phyloP scores from a whole-genome alignment of 1,140 invertebrate species.

The Delia radicum region DNA sequence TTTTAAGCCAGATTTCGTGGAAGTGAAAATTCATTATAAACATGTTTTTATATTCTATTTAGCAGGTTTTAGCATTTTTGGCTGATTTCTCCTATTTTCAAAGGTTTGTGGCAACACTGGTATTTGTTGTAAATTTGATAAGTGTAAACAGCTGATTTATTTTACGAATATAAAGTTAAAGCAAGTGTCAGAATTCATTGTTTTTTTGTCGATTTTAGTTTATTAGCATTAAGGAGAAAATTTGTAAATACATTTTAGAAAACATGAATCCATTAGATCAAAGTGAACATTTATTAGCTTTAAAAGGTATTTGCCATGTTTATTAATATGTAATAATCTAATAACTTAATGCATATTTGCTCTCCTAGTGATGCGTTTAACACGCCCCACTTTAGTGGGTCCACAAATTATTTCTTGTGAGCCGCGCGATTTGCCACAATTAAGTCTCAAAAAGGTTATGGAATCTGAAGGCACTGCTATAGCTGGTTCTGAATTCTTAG shows the following conservation, averaged over 20 bases:
- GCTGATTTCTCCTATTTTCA: too few species aligned
- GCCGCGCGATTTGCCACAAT: constrained; percentile 78
- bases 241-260: neutral
- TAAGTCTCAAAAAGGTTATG: constrained; percentile 73
- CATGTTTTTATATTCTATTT: too few species aligned
- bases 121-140: too few species aligned
- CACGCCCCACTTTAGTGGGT: constrained; percentile 80
- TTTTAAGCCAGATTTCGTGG: too few species aligned
- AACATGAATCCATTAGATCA: constrained; percentile 26
- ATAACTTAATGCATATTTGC: neutral
- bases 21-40: too few species aligned
- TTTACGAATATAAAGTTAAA: too few species aligned
- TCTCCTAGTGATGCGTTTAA: constrained; percentile 85
- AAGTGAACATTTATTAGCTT: constrained; percentile 32
- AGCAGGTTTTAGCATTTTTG: too few species aligned
- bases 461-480: constrained; percentile 77
- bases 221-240: neutral
- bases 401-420: constrained; percentile 80
- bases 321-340: neutral
- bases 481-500: constrained; percentile 77
- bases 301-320: constrained; percentile 29
- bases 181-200: too few species aligned
- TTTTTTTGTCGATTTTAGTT: too few species aligned
- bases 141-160: too few species aligned
- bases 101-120: too few species aligned